Conservation (phyloP, 2,888 invertebrate genomes). For the Agrilus biguttatus region DNA sequence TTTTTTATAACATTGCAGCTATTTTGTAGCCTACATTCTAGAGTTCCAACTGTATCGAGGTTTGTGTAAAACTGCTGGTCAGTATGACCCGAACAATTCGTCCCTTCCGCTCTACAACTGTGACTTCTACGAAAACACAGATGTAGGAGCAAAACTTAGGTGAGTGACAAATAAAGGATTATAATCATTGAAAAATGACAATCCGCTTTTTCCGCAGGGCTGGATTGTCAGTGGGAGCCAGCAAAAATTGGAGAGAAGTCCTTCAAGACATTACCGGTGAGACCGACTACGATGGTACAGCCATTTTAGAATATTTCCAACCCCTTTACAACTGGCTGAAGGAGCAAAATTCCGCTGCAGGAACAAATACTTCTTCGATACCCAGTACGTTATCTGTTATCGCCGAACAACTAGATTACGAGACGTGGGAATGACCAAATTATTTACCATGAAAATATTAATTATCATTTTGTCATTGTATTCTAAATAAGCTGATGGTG, state of each 20-base stretch:
- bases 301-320: slow-evolving; percentile 41
- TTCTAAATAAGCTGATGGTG: no score
- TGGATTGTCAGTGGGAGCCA: slow-evolving; percentile 33
- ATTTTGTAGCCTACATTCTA: slow-evolving; percentile 48
- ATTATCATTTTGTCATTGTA: no score
- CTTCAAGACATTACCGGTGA: slow-evolving; percentile 43
- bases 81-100: slow-evolving; percentile 36
- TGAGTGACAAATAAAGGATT: slow-evolving; percentile 12
- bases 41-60: slow-evolving; percentile 63
- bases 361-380: no score
- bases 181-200: no score
- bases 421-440: no score
- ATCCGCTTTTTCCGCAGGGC: slow-evolving; percentile 22
- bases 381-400: no score
- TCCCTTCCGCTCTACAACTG: slow-evolving; percentile 53
- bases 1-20: slow-evolving; percentile 23
- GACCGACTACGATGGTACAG: slow-evolving; percentile 36
- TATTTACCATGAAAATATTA: no score
- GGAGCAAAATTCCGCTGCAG: slow-evolving; percentile 26
- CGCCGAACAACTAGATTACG: no score
- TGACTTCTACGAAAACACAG: slow-evolving; percentile 50
- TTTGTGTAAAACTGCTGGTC: slow-evolving; percentile 48
- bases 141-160: slow-evolving; percentile 50
- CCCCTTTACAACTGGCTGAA: slow-evolving; percentile 39
- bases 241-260: slow-evolving; percentile 40